Percentiles rank a stretch among this genome's conserved stretches.
Evolutionary conservation across 2,888 invertebrate genomes (phyloP).

Genomic region (Glaucopsyche alexis): DNA sequence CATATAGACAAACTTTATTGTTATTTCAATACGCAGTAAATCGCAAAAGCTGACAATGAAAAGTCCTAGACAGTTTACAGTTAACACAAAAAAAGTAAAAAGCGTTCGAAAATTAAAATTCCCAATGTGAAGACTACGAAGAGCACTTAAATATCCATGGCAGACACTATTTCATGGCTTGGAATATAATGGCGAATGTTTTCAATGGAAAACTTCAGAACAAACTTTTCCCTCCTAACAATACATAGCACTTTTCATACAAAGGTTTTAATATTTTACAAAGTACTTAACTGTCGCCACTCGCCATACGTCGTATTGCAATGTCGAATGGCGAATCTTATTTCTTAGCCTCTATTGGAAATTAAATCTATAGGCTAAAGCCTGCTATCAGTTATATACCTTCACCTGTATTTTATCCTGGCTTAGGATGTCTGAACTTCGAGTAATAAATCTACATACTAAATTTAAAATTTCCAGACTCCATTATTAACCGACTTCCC

Average conservation of each 20-base stretch:
- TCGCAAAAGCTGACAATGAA: not conserved
- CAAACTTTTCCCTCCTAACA: slow-evolving; percentile 30
- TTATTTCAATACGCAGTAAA: not conserved
- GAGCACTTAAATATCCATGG: slow-evolving; percentile 16
- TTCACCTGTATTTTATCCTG: no score
- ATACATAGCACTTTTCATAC: slow-evolving; percentile 18
- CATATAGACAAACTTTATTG: not conserved
- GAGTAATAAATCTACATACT: no score
- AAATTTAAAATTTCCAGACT: no score
- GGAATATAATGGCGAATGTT: slow-evolving; percentile 22
- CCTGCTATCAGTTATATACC: no score
- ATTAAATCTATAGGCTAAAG: no score
- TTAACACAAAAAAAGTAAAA: slow-evolving; percentile 10
- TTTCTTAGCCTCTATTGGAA: no score
- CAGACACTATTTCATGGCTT: slow-evolving; percentile 1
- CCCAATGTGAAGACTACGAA: not conserved
- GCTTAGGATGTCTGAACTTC: no score
- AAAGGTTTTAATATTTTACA: slow-evolving; percentile 5
- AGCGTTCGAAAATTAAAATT: slow-evolving; percentile 13
- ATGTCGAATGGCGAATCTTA: no score
- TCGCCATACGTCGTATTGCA: not conserved
- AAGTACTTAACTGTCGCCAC: not conserved
- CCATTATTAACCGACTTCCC: no score
- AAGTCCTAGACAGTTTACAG: not conserved
- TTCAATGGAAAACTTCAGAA: slow-evolving; percentile 25